phyloP scores from a whole-genome alignment of 2,113 vertebrate genomes.

The Ptilonorhynchus violaceus region DNA sequence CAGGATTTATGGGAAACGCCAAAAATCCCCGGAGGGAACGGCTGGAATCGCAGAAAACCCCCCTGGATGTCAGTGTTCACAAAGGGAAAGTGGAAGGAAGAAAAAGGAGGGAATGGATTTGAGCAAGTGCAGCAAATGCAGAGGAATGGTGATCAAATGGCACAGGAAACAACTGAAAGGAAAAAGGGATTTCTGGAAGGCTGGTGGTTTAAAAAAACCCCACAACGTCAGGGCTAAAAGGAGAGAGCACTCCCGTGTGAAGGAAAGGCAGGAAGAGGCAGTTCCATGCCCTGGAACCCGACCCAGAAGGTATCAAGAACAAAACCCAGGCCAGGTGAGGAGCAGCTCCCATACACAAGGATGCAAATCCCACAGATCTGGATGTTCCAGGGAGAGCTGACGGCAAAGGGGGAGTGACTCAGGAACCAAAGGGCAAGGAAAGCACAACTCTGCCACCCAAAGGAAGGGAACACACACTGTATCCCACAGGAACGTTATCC shows the following conservation, averaged over 20 bases:
- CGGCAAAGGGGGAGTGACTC: neutral
- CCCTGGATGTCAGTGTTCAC: neutral
- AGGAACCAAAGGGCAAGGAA: neutral
- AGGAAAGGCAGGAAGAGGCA: neutral
- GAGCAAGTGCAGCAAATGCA: neutral
- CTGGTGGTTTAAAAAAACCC: neutral
- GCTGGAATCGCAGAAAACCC: neutral
- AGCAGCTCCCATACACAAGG: neutral
- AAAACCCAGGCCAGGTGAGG: neutral
- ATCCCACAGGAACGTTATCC: neutral
- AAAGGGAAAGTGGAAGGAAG: neutral
- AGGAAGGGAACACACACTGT: neutral
- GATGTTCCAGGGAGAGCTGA: neutral
- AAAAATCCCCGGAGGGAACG: accelerated
- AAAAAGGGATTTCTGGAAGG: neutral
- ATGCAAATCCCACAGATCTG: neutral
- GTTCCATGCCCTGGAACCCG: neutral
- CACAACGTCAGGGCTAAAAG: neutral
- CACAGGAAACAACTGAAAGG: neutral
- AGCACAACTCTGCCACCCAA: constrained; percentile 40
- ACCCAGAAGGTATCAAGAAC: neutral
- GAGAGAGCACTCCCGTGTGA: neutral
- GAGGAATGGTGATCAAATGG: neutral
- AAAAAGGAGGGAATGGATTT: neutral
- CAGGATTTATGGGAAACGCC: neutral